Conservation (phyloP, 2,797 vertebrate species). For the Rhincodon typus region DNA sequence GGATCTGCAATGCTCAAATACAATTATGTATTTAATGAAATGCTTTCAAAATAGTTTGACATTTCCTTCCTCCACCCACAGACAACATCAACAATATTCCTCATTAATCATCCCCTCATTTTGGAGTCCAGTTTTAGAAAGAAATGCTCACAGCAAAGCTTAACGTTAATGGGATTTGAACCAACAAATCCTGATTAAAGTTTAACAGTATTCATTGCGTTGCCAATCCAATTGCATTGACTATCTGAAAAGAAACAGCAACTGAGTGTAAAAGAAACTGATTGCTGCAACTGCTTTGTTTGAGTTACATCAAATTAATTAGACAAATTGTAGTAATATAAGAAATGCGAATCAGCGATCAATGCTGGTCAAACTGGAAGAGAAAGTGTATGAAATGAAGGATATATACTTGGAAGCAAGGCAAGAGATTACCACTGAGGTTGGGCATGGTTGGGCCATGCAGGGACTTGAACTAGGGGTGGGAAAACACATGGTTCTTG, state of each 20-base stretch:
- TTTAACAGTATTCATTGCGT: not conserved
- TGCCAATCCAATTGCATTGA: not conserved
- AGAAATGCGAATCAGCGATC: not conserved
- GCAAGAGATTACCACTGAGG: not conserved
- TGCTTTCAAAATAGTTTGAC: not conserved
- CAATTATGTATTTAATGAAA: not conserved
- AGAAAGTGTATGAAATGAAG: not conserved
- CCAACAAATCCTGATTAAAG: not conserved
- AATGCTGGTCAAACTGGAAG: not conserved
- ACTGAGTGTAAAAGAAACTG: not conserved
- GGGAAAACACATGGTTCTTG: too few relatives aligned
- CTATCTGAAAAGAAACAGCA: not conserved
- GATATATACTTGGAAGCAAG: not conserved
- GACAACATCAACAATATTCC: not conserved
- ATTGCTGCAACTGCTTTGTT: not conserved
- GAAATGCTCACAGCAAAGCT: not conserved
- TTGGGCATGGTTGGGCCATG: not conserved
- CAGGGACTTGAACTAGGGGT: not conserved
- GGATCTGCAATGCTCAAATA: not conserved
- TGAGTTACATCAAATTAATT: not conserved
- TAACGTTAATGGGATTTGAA: not conserved
- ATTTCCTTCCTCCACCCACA: not conserved
- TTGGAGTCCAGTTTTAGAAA: not conserved
- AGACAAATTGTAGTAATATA: not conserved
- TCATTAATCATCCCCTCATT: not conserved